phyloP scores from a whole-genome alignment of 2,888 invertebrate species.

The Sminthurides aquaticus region DNA sequence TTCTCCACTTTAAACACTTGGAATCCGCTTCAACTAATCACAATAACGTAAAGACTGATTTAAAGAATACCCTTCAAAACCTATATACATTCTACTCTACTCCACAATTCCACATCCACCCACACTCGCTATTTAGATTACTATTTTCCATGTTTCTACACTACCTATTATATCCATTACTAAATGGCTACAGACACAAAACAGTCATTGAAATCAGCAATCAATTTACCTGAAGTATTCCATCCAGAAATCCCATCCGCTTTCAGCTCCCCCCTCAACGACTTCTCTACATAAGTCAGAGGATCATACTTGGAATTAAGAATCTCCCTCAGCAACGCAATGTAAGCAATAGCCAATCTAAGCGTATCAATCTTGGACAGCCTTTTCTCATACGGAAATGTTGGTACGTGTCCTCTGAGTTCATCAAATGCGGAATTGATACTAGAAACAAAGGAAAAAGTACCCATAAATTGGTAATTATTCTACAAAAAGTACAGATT shows the following conservation, averaged over 20 bases:
- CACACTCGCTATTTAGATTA: no score
- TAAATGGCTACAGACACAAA: no score
- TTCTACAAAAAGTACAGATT: no score
- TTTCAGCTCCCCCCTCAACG: conserved; percentile 80
- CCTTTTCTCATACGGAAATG: conserved; percentile 97
- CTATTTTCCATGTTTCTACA: no score
- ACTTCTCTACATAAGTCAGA: conserved; percentile 84
- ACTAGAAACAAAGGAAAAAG: conserved; percentile 53
- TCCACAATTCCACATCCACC: not conserved
- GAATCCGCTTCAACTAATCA: no score
- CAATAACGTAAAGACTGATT: no score
- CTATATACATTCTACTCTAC: not conserved
- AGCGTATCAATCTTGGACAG: conserved; percentile 98
- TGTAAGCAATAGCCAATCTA: conserved; percentile 93
- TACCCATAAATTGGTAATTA: not conserved
- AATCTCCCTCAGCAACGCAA: conserved; percentile 83
- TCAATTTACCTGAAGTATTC: conserved; percentile 82
- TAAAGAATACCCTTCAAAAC: not conserved
- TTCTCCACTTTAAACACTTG: no score
- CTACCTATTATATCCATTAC: no score
- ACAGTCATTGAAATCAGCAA: conserved; percentile 84
- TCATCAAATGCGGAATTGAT: conserved; percentile 99
- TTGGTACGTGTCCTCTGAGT: conserved; percentile 92
- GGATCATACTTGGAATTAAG: conserved; percentile 84
- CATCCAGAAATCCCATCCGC: conserved; percentile 76